These are phyloP conservation scores for Caenorhabditis panamensis DNA, from an alignment of 2,888 invertebrate species.

Conservation along the genomic window DNA sequence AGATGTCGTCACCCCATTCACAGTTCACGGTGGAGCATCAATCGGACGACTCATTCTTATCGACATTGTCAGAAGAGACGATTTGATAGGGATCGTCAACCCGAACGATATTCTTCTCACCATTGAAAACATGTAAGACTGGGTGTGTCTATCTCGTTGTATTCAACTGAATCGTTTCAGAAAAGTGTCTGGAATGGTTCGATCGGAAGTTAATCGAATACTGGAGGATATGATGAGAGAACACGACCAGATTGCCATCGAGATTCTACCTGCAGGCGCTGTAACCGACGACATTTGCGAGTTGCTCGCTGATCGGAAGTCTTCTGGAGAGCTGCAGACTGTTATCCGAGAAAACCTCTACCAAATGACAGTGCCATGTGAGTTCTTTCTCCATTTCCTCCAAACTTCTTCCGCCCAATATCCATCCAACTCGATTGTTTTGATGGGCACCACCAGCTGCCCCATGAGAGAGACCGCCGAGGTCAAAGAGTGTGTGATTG, in stretches of 20 bases:
- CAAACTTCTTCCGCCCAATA: slow-evolving; percentile 16
- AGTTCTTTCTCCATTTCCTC: slow-evolving; percentile 56
- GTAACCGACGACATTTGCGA: slow-evolving; percentile 74
- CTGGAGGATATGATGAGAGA: slow-evolving; percentile 63
- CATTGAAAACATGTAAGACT: slow-evolving; percentile 65
- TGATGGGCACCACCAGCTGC: slow-evolving; percentile 46
- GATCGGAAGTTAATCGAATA: slow-evolving; percentile 63
- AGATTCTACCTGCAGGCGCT: slow-evolving; percentile 68
- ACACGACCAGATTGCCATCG: slow-evolving; percentile 68
- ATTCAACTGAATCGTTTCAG: slow-evolving; percentile 42
- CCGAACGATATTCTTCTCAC: slow-evolving; percentile 66
- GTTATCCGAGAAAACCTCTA: slow-evolving; percentile 86
- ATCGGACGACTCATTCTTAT: slow-evolving; percentile 62
- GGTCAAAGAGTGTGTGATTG: slow-evolving; percentile 30
- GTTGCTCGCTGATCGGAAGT: slow-evolving; percentile 71
- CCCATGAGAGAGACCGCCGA: slow-evolving; percentile 17
- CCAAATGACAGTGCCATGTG: slow-evolving; percentile 85
- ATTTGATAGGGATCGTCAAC: slow-evolving; percentile 67
- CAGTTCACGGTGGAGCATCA: slow-evolving; percentile 67
- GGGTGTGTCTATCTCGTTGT: not conserved
- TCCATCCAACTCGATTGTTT: slow-evolving; percentile 25
- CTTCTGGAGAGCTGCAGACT: slow-evolving; percentile 84
- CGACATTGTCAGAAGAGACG: slow-evolving; percentile 65
- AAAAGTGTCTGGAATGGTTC: slow-evolving; percentile 67
- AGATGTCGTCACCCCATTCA: slow-evolving; percentile 45